phyloP scores from a whole-genome alignment of 2,113 vertebrate species.

The Neoarius graeffei region DNA sequence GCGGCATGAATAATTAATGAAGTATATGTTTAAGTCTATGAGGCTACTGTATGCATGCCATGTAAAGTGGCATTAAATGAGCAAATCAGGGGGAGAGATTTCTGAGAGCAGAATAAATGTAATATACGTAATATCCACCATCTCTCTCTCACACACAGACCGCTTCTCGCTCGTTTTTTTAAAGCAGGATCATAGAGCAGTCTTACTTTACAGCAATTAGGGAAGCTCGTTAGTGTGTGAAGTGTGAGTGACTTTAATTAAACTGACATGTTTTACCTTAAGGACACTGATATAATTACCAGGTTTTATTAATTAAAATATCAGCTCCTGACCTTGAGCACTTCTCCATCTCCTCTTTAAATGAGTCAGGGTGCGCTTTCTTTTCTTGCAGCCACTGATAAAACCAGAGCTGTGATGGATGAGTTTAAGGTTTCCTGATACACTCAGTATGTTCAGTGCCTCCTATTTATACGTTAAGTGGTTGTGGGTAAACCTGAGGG shows the following conservation, averaged over 20 bases:
- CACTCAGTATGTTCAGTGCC: background rate
- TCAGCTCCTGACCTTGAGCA: conserved; percentile 2
- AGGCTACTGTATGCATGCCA: background rate
- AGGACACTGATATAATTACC: conserved; percentile 55
- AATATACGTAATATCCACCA: background rate
- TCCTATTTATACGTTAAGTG: conserved; percentile 35
- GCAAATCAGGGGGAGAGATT: background rate
- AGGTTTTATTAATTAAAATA: conserved; percentile 54
- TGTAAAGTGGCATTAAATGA: background rate
- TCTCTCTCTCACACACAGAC: background rate
- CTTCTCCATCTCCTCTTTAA: background rate
- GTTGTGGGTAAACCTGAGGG: background rate
- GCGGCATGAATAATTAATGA: background rate
- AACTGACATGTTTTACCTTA: conserved; percentile 47
- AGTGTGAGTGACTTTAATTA: conserved; percentile 54
- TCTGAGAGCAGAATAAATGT: background rate
- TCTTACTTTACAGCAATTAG: background rate
- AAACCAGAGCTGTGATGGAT: background rate
- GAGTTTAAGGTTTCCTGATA: background rate
- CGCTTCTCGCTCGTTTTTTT: background rate
- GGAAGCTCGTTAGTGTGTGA: conserved; percentile 31
- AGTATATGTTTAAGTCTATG: background rate
- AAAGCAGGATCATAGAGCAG: background rate
- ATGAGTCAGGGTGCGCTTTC: background rate
- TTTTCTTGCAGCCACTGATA: background rate